Evolutionary conservation across 2,888 invertebrate genomes (phyloP), one percentile per base, ranked within the genome.

Genomic region (Drosophila pseudotakahashii): DNA sequence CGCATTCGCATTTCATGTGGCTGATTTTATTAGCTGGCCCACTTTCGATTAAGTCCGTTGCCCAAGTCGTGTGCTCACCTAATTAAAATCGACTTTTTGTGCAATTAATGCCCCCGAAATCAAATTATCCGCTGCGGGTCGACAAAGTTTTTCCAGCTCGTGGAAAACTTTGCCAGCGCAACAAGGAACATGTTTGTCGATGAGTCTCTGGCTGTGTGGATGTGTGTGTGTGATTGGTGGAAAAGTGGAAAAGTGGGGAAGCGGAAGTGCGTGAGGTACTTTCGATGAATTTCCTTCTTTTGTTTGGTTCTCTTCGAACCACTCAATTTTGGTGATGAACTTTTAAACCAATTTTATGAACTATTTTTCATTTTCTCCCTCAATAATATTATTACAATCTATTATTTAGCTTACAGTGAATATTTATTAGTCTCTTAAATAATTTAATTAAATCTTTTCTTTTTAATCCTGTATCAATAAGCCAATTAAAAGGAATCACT

Each of bases 1-100:
- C 55, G 34, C 34, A 11, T 11, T 2, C 30, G 36, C 44, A 32
- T 16, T 52, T 57, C 59, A 34, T 63, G 66, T 57, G 66, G 76
- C 73, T 79, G 78, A 88, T 88, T 81, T 85, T 89, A 89, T 89
- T 89, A 84, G 82, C 75, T 73, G 74, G 57, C 68, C 70, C 66
- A 75, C 71, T 82, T 75, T 76, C 77, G 74, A 68, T 74, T 77
- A 75, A 62, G 52, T 39, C 47, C 77, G 77, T 70, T 76, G 77
- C 63, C 83, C 34, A 48, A 76, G 76, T 63, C 53, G 45, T 39
- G 45, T 39, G 62, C 44, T 62, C 62, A 62, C 52, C 88, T 84
- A 84, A 84, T 84, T 84, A 84, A 84, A 84, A 88, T 81, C 81
- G 84, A 84, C 89, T 88, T 84, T 88, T 80, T 84, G 64, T 67